Percentiles rank a stretch among this genome's conserved stretches.
Conservation (phyloP, 2,888 invertebrate genomes). For the Drosophila affinis region DNA sequence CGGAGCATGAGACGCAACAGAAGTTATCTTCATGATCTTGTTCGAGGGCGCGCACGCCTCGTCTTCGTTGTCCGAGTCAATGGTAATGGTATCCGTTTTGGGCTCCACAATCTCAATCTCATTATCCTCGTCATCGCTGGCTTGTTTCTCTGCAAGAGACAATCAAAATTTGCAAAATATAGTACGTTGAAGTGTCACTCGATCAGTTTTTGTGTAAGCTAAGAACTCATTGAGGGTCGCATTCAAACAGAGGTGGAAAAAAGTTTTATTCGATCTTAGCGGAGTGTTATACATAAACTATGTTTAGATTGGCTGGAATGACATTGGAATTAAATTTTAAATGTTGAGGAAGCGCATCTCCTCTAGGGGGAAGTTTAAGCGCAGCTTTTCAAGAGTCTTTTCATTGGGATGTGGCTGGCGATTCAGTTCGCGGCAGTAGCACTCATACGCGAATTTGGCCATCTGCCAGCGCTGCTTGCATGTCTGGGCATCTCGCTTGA, state of each 20-base stretch:
- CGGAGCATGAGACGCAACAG: constrained; percentile 45
- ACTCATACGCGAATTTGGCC: constrained; percentile 79
- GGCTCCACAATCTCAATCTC: constrained; percentile 84
- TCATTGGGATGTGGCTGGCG: constrained; percentile 64
- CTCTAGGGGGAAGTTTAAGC: constrained; percentile 73
- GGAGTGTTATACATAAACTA: constrained; percentile 3
- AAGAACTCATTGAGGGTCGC: background rate
- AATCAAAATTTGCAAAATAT: background rate
- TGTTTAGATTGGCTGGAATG: constrained; percentile 13
- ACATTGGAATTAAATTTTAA: constrained; percentile 45
- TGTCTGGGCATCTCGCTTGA: constrained; percentile 69
- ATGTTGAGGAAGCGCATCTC: constrained; percentile 75
- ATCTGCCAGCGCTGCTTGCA: constrained; percentile 81
- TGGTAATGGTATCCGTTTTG: constrained; percentile 82
- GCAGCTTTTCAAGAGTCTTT: constrained; percentile 67
- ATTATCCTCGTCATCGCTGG: constrained; percentile 83
- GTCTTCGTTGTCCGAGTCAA: constrained; percentile 83
- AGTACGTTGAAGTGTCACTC: background rate
- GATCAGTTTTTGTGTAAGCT: background rate
- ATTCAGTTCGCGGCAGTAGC: constrained; percentile 71
- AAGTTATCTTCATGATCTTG: constrained; percentile 42
- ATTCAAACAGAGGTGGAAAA: constrained; percentile 5
- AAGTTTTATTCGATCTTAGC: constrained; percentile 7
- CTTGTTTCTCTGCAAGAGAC: constrained; percentile 81
- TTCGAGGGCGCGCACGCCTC: constrained; percentile 49